Evolutionary conservation across 2,797 vertebrate species (phyloP), one percentile per base, ranked within the genome.

Genomic region (Cuniculus paca): DNA sequence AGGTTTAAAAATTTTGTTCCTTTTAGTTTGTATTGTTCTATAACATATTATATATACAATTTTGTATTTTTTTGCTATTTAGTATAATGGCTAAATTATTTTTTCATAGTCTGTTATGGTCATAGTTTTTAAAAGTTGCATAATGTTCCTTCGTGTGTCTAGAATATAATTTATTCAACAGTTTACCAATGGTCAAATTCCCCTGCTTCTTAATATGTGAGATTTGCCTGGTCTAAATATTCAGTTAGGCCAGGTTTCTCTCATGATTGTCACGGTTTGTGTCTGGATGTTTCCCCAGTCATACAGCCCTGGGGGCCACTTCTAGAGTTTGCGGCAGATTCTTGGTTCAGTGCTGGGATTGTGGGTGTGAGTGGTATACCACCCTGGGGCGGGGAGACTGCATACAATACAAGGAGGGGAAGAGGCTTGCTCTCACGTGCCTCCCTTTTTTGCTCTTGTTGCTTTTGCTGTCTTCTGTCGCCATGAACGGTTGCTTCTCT

Each of bases 51-150:
- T 58, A 2, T 34, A 45, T 50, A 63, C 0, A 70, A 3, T 61
- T 93, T 93, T 81, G 19, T 36, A 39, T 77, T 88, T 90, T 94
- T 94, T 75, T 52, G 13, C 6, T 28, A 63, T 13, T 78, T 83
- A 79, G 31, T 52, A 17, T 85, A 75, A 75, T 80, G 61, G 48
- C 11, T 72, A 89, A 58, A 17, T 92, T 94, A 58, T 68, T 84
- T 80, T 45, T 92, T 90, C 65, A 48, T 31, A 54, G 63, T 90
- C 16, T 63, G 88, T 16, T 26, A 83, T 80, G 42, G 22, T 95
- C n/a, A 60, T 39, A 58, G 22, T 85, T 36, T 75, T 0, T 1
- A 65, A 70, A 39, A 77, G 6, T 1, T 88, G 26, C 19, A n/a
- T 22, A 80, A 11, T 83, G 91, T 88, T 95, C 65, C 31, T 87